A percentile compares a stretch with the other conserved stretches of the same genome.
Evolutionary conservation across 2,888 invertebrate species (phyloP).

Genomic region (Rhamnusium bicolor): DNA sequence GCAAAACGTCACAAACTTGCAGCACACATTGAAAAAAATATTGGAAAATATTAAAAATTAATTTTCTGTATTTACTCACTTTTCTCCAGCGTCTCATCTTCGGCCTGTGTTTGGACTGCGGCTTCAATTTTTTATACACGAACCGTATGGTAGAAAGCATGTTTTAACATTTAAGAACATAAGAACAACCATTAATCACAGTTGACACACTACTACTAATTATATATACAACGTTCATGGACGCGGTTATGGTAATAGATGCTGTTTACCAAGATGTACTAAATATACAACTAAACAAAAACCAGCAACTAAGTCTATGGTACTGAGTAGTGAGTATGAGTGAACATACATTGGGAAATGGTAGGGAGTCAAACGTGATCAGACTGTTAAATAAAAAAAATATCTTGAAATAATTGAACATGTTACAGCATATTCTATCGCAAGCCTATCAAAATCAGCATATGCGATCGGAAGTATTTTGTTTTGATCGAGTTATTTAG

Average conservation of each 20-base stretch:
- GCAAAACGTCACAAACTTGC: too few species aligned
- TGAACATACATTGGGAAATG: neutral
- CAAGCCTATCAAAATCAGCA: neutral
- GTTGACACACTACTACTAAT: neutral
- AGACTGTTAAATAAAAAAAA: neutral
- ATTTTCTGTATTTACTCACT: slow-evolving; percentile 1
- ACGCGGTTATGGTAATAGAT: neutral
- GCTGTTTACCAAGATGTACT: neutral
- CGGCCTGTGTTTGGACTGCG: neutral
- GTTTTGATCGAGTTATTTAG: slow-evolving; percentile 5
- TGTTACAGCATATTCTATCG: neutral
- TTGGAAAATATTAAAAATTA: neutral
- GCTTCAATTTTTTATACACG: neutral
- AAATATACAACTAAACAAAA: slow-evolving; percentile 21
- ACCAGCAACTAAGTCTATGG: neutral
- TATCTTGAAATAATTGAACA: neutral
- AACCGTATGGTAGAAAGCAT: neutral
- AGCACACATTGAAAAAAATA: too few species aligned
- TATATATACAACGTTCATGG: neutral
- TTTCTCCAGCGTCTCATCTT: slow-evolving; percentile 23
- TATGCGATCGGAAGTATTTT: neutral
- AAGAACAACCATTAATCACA: neutral
- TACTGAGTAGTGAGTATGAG: neutral
- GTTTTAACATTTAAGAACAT: neutral
- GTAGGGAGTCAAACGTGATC: neutral